Percentiles rank a stretch among this genome's conserved stretches.
Conservation (phyloP, 2,888 invertebrate species). For the Pyrgus malvae region DNA sequence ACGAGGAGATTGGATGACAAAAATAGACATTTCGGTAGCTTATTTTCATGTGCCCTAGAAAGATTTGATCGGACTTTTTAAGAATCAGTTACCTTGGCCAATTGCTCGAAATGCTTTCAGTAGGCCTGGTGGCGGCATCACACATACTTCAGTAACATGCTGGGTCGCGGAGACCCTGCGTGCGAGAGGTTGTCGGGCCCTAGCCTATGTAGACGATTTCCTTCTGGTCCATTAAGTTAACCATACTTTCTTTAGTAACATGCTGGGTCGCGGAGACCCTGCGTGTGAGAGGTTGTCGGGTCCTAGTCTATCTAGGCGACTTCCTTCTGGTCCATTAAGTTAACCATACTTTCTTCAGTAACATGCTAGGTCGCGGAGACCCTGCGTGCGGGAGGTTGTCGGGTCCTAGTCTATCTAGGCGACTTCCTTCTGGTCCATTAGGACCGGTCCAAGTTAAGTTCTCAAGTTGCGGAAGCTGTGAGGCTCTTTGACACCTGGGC, state of each 20-base stretch:
- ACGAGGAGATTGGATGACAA: neutral
- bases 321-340: no score
- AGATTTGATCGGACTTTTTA: neutral
- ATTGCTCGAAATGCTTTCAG: neutral
- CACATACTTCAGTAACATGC: slow-evolving; percentile 23
- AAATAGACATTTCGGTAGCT: neutral
- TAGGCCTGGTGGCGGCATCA: neutral
- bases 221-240: no score
- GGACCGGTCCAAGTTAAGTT: neutral
- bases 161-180: slow-evolving; percentile 31
- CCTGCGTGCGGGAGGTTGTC: no score
- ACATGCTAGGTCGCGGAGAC: no score
- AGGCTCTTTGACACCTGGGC: neutral
- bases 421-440: no score
- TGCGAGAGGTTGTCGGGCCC: slow-evolving; percentile 25
- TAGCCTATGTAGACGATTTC: slow-evolving; percentile 38
- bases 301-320: no score
- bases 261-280: no score
- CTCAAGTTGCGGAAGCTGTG: neutral
- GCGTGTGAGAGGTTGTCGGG: no score
- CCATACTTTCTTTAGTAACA: no score
- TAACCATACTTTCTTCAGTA: no score
- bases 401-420: no score
- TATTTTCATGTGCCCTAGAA: neutral
- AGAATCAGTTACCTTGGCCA: no score